Percentiles rank a stretch among this genome's conserved stretches.
Evolutionary conservation across 2,797 vertebrate species (phyloP).

Genomic region (Sebastes iracundus): DNA sequence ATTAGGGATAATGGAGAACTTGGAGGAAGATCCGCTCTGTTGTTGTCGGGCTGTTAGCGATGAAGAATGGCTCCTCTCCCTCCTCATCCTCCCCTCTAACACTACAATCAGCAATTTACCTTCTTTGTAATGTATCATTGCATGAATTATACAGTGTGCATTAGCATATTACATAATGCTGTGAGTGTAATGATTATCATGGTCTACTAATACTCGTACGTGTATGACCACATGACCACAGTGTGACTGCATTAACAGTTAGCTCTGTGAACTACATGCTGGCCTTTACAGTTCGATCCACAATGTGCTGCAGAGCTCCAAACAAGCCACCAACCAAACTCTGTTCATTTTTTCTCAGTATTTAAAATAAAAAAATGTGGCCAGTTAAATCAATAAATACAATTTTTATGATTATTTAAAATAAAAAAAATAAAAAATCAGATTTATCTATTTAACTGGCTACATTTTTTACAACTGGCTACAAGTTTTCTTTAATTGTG

Average conservation of each 20-base stretch:
- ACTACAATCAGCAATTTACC: constrained; percentile 33
- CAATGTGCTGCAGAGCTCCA: neutral
- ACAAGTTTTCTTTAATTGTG: neutral
- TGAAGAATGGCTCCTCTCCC: constrained; percentile 38
- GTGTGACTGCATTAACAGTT: neutral
- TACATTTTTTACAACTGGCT: neutral
- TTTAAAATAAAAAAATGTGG: too few species aligned
- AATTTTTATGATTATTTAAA: too few species aligned
- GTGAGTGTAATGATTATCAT: neutral
- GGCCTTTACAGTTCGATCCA: neutral
- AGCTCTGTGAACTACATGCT: neutral
- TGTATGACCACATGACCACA: neutral
- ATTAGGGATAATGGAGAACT: constrained; percentile 64
- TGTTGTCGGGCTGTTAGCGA: constrained; percentile 50
- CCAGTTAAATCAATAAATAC: too few species aligned
- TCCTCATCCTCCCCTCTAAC: constrained; percentile 22
- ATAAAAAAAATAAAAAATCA: too few species aligned
- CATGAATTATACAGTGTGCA: neutral
- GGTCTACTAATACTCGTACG: neutral
- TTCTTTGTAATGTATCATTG: constrained; percentile 4
- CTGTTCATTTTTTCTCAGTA: too few species aligned
- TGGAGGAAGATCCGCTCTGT: constrained; percentile 48
- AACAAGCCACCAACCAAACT: neutral
- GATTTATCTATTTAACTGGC: neutral
- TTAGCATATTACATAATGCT: constrained; percentile 34